Evolutionary conservation across 2,113 vertebrate genomes (phyloP).

Genomic region (Anthoscopus minutus): DNA sequence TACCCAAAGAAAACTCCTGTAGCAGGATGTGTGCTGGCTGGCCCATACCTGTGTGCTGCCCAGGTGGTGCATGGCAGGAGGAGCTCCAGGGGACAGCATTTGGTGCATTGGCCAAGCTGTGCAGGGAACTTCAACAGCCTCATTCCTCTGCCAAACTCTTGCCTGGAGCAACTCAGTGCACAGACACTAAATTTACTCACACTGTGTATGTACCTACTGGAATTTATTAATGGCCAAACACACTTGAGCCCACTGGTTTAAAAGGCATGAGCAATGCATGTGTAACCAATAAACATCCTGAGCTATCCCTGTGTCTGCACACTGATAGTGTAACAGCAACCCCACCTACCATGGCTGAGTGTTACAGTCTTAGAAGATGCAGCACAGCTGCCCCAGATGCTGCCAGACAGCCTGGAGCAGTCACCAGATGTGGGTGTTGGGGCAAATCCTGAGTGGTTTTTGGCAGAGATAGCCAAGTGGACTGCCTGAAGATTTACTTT

Average conservation of each 20-base stretch:
- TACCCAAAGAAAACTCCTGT: background rate
- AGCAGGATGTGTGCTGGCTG: background rate
- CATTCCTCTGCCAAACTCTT: background rate
- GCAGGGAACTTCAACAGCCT: background rate
- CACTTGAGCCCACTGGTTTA: background rate
- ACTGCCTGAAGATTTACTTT: background rate
- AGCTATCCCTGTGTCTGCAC: background rate
- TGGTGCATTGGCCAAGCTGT: background rate
- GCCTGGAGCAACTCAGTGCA: background rate
- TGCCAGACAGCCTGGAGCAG: background rate
- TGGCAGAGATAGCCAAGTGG: background rate
- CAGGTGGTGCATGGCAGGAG: background rate
- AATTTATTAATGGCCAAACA: background rate
- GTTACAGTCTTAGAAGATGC: background rate
- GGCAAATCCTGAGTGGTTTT: background rate
- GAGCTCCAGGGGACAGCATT: background rate
- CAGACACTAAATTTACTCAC: background rate
- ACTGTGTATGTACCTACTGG: background rate
- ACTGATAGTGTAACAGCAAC: background rate
- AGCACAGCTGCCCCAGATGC: background rate
- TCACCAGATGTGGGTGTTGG: background rate
- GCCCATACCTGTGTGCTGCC: background rate
- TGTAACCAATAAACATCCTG: background rate
- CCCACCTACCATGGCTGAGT: background rate
- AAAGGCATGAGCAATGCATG: conserved; percentile 25